phyloP scores from a whole-genome alignment of 2,797 vertebrate genomes.

The Sparidentex hasta region DNA sequence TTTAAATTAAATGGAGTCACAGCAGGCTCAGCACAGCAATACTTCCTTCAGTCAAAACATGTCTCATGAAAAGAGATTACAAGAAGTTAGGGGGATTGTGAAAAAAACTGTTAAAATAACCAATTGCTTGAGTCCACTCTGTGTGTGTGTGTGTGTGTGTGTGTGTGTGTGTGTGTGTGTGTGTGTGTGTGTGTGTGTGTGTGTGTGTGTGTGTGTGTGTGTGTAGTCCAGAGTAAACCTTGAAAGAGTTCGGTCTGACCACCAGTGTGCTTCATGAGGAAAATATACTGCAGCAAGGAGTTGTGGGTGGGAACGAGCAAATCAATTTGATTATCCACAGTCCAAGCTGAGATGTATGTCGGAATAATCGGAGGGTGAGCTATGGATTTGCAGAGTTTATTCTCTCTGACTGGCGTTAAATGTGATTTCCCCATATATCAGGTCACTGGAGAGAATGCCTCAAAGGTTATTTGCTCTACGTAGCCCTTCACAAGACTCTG shows the following conservation, averaged over 20 bases:
- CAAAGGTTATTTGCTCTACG: conserved; percentile 57
- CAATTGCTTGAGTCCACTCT: conserved; percentile 5
- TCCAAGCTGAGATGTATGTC: conserved; percentile 35
- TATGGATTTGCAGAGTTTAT: conserved; percentile 37
- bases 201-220: no score
- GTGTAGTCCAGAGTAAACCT: conserved; percentile 8
- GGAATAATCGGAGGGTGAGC: conserved; percentile 47
- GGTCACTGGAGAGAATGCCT: conserved; percentile 55
- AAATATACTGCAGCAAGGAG: conserved; percentile 48
- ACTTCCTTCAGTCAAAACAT: conserved; percentile 7
- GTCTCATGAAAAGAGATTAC: conserved; percentile 39
- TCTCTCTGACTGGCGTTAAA: conserved; percentile 55
- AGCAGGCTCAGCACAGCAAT: conserved; percentile 14
- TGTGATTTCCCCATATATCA: conserved; percentile 53
- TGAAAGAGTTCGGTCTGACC: conserved; percentile 9
- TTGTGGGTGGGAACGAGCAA: conserved; percentile 50
- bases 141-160: no score
- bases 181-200: no score
- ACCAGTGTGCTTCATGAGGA: conserved; percentile 50
- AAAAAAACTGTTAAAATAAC: conserved; percentile 12
- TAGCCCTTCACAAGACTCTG: conserved; percentile 18
- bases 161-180: no score
- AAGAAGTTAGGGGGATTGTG: neutral
- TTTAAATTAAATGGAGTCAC: conserved; percentile 61
- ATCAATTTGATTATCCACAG: conserved; percentile 59